Evolutionary conservation across 2,888 invertebrate species (phyloP).

Genomic region (Pandemis heparana): DNA sequence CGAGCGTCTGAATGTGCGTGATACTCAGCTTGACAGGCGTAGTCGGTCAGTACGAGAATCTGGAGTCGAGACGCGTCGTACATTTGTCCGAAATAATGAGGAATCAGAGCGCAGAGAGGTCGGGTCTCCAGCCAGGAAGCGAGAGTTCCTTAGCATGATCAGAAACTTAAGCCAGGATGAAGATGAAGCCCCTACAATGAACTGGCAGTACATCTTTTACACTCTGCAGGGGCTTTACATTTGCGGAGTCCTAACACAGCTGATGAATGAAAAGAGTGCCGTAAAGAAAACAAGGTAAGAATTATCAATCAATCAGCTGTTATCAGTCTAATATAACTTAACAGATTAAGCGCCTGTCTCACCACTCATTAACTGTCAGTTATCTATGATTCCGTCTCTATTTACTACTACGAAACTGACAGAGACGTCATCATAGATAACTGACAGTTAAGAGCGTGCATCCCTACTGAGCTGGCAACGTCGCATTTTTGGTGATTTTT

Average conservation of each 20-base stretch:
- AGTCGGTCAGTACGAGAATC: constrained; percentile 10
- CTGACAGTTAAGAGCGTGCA: no score
- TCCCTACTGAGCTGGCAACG: no score
- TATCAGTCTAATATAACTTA: background rate
- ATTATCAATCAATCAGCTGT: no score
- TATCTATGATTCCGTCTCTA: no score
- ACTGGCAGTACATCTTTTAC: constrained; percentile 71
- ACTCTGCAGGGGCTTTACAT: constrained; percentile 71
- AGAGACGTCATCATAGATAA: no score
- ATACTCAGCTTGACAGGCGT: constrained; percentile 10
- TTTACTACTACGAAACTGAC: no score
- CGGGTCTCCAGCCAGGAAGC: constrained; percentile 45
- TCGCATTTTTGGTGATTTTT: no score
- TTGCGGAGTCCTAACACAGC: constrained; percentile 62
- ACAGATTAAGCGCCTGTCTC: no score
- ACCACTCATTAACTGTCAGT: no score
- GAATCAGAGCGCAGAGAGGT: constrained; percentile 42
- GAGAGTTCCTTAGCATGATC: constrained; percentile 40
- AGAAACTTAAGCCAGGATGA: constrained; percentile 45
- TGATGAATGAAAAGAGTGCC: constrained; percentile 54
- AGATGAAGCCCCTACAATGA: constrained; percentile 45
- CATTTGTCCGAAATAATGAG: constrained; percentile 25
- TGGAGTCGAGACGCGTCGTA: constrained; percentile 27
- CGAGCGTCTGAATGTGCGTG: constrained; percentile 22
- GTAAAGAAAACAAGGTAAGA: constrained; percentile 47